Evolutionary conservation across 2,797 vertebrate species (phyloP).

Genomic region (Halcyon leucocephala): DNA sequence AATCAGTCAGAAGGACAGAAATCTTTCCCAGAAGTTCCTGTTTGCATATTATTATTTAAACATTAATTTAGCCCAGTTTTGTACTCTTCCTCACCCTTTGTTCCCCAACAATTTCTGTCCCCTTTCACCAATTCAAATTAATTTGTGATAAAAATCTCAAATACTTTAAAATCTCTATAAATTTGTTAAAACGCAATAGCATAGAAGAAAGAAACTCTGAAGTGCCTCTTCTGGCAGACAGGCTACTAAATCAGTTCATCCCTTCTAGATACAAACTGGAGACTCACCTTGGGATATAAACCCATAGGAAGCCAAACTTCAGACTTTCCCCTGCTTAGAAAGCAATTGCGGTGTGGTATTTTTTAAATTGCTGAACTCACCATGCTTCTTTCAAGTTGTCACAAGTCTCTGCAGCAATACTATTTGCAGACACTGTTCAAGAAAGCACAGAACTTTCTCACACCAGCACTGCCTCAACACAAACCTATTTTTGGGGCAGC

Average conservation of each 20-base stretch:
- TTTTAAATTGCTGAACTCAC: neutral
- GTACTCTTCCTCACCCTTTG: neutral
- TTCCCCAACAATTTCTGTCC: neutral
- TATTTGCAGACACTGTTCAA: neutral
- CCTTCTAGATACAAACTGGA: neutral
- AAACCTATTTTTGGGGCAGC: fast-evolving
- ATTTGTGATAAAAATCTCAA: neutral
- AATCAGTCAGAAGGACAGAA: neutral
- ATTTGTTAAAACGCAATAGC: neutral
- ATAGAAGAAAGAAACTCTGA: neutral
- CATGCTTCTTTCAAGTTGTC: neutral
- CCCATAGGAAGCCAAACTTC: neutral
- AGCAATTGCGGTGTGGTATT: fast-evolving
- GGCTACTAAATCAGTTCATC: neutral
- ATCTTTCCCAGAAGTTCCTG: neutral
- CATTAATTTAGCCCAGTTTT: neutral
- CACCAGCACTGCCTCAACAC: fast-evolving
- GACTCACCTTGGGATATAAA: neutral
- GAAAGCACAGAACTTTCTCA: neutral
- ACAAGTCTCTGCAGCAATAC: neutral
- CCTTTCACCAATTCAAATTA: neutral
- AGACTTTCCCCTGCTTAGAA: neutral
- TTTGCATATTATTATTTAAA: neutral
- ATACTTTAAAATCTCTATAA: neutral
- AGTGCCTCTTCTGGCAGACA: neutral